Evolutionary conservation across 2,797 vertebrate species (phyloP).

Genomic region (Chanos chanos): DNA sequence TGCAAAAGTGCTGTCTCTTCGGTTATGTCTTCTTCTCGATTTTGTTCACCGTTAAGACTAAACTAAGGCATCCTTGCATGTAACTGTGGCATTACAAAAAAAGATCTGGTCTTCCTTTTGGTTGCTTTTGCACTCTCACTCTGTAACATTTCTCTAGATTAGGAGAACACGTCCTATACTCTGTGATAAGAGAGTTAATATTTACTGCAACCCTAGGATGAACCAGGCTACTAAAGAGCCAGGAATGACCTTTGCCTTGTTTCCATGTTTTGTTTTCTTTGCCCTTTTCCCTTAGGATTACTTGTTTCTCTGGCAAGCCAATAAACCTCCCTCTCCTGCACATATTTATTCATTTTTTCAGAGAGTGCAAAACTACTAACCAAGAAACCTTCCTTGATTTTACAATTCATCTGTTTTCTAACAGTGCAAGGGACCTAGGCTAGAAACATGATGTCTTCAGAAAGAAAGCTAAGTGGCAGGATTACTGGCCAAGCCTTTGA

Average conservation of each 20-base stretch:
- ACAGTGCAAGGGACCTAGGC: too few relatives aligned
- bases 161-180: slow-evolving; percentile 27
- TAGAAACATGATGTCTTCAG: too few relatives aligned
- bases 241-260: slow-evolving; percentile 50
- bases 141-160: neutral
- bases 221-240: slow-evolving; percentile 35
- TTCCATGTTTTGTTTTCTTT: slow-evolving; percentile 33
- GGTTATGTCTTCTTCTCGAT: too few relatives aligned
- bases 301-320: neutral
- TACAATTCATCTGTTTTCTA: too few relatives aligned
- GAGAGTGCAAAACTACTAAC: too few relatives aligned
- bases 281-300: slow-evolving; percentile 12
- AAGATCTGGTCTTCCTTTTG: neutral
- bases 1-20: too few relatives aligned
- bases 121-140: slow-evolving; percentile 4
- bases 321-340: slow-evolving; percentile 9
- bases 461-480: too few relatives aligned
- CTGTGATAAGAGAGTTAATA: slow-evolving; percentile 56
- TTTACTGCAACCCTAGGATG: slow-evolving; percentile 50
- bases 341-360: neutral
- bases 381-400: too few relatives aligned
- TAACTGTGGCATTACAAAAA: neutral
- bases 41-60: too few relatives aligned
- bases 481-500: too few relatives aligned
- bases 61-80: too few relatives aligned